Conservation (phyloP, 1,140 invertebrate genomes). For the Atta cephalotes region DNA sequence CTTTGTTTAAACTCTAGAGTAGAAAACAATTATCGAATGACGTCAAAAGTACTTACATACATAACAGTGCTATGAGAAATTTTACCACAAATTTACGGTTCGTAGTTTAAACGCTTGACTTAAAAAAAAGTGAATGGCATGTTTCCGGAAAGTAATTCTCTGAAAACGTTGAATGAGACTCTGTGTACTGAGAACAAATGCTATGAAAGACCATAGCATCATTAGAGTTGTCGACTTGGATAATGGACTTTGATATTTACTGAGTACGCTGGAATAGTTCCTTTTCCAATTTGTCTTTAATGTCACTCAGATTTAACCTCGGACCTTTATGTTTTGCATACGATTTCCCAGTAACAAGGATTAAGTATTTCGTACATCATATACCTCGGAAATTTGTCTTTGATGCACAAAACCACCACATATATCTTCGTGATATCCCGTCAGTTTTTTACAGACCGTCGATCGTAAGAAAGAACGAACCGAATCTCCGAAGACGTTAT, state of each 20-base stretch:
- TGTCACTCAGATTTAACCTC: neutral
- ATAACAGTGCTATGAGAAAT: neutral
- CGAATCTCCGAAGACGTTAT: neutral
- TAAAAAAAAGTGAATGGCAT: neutral
- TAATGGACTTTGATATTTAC: conserved; percentile 15
- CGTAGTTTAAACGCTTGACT: neutral
- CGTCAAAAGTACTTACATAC: neutral
- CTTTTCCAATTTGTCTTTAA: neutral
- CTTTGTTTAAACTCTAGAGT: neutral
- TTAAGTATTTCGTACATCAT: conserved; percentile 33
- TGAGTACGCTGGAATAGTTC: neutral
- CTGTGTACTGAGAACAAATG: neutral
- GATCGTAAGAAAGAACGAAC: conserved; percentile 26
- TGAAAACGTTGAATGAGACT: neutral
- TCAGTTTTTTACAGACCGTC: conserved; percentile 24
- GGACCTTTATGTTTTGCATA: neutral
- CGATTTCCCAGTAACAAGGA: neutral
- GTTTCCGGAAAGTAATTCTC: neutral
- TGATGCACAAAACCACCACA: conserved; percentile 3
- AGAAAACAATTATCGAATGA: conserved; percentile 5
- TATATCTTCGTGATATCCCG: neutral
- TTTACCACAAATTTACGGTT: neutral
- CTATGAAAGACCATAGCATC: neutral
- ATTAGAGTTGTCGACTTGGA: neutral
- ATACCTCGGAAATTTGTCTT: conserved; percentile 14